phyloP scores from a whole-genome alignment of 1,140 invertebrate species.

The Drosophila ironensis region DNA sequence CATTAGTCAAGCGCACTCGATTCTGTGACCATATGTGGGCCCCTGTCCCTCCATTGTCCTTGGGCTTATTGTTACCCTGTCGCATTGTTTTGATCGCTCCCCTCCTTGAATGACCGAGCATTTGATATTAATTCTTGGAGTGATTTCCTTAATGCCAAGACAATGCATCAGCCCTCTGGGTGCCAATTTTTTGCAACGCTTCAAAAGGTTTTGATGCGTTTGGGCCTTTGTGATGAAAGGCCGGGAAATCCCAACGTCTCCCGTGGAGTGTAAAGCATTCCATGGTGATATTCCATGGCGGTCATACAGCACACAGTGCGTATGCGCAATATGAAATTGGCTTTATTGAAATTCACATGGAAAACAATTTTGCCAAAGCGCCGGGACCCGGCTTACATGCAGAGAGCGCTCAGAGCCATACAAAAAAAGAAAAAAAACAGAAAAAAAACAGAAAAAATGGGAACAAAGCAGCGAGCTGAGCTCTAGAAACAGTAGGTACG shows the following conservation, averaged over 20 bases:
- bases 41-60: slow-evolving; percentile 11
- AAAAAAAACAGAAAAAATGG: slow-evolving; percentile 15
- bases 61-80: slow-evolving; percentile 3
- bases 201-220: slow-evolving; percentile 5
- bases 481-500: no score
- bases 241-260: no score
- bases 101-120: slow-evolving; percentile 8
- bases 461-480: slow-evolving; percentile 14
- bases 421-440: slow-evolving; percentile 20
- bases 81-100: slow-evolving; percentile 2
- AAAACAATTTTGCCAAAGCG: slow-evolving; percentile 71
- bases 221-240: neutral
- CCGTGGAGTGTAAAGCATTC: no score
- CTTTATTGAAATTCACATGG: slow-evolving; percentile 75
- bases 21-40: slow-evolving; percentile 1
- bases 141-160: neutral
- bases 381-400: slow-evolving; percentile 29
- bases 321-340: slow-evolving; percentile 70
- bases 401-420: slow-evolving; percentile 46
- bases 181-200: no score
- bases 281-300: slow-evolving; percentile 15
- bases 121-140: neutral
- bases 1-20: slow-evolving; percentile 48
- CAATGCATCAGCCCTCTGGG: no score
- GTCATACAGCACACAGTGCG: slow-evolving; percentile 39